These are phyloP conservation scores for Podarcis raffonei DNA, from an alignment of 2,113 vertebrate species.

Conservation along the genomic window DNA sequence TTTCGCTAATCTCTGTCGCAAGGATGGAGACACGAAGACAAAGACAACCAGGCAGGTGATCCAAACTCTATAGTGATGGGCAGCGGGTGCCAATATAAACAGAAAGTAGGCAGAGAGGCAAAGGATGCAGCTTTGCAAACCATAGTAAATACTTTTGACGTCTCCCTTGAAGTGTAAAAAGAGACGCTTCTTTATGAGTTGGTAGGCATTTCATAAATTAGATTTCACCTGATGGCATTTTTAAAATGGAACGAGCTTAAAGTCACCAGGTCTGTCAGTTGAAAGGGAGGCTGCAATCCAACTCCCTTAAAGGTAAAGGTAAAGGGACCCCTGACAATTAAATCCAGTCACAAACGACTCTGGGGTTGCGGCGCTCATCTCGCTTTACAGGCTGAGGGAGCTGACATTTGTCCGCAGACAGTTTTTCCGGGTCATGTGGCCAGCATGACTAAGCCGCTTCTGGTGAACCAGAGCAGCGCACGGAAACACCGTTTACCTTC, in stretches of 20 bases:
- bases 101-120: slow-evolving; percentile 38
- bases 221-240: slow-evolving; percentile 43
- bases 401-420: too few relatives aligned
- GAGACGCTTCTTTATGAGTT: slow-evolving; percentile 39
- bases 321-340: too few relatives aligned
- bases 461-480: too few relatives aligned
- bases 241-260: slow-evolving; percentile 29
- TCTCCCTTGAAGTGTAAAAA: slow-evolving; percentile 35
- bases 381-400: too few relatives aligned
- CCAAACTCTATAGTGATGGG: slow-evolving; percentile 49
- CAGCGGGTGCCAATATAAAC: slow-evolving; percentile 43
- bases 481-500: too few relatives aligned
- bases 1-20: slow-evolving; percentile 57
- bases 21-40: not conserved
- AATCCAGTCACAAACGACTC: too few relatives aligned
- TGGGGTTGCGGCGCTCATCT: too few relatives aligned
- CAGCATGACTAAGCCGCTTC: too few relatives aligned
- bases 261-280: slow-evolving; percentile 25
- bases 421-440: too few relatives aligned
- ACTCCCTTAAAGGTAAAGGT: not conserved
- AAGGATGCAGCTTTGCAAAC: slow-evolving; percentile 48
- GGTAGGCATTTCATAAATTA: slow-evolving; percentile 54
- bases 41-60: slow-evolving; percentile 47
- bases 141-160: slow-evolving; percentile 40
- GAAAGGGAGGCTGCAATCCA: not conserved